Evolutionary conservation across 2,888 invertebrate species (phyloP), one percentile per base, ranked within the genome.

Genomic region (Tachystola acroxantha): DNA sequence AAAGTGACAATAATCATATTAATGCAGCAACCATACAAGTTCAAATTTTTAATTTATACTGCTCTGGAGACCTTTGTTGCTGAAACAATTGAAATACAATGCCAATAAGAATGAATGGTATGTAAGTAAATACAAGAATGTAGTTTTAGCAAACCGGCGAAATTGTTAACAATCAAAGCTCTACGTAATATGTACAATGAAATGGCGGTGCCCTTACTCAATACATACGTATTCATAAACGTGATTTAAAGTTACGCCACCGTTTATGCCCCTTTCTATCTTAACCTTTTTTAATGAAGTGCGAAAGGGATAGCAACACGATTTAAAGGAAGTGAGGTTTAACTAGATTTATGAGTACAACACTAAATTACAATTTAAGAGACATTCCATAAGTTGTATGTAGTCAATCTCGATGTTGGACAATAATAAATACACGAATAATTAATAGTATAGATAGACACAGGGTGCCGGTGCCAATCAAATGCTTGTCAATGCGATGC

Each of bases 61-160:
- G 62, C 67, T 46, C 72, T 64, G 65, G 60, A 62, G 60, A 53
- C 51, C 59, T 75, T 80, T 73, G 68, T 58, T 55, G 81, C 85
- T 85, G 85, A 85, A 86, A 85, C 82, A 86, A 84, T 72, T 61
- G 65, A 76, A 71, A 72, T 59, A 62, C 52, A 65, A 57, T 64
- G 63, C 69, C 59, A 68, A 63, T 64, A 53, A 30, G 24, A 24
- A 24, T 9, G 24, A 9, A 20, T 20, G 20, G 20, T 20, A 20
- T 3, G 9, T 6, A 20, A 19, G 19, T 19, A 19, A 19, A 5
- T 19, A 20, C 9, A 20, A 9, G 14, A 6, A 9, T 9, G 10
- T 9, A 14, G 29, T 31, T 30, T 12, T 10, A 64, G 59, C 48
- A 53, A 32, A 22, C 10, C 10, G 22, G 27, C 16, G 27, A 10